A percentile compares a stretch with the other conserved stretches of the same genome.
Evolutionary conservation across 2,888 invertebrate genomes (phyloP).

Genomic region (Platycheirus rosarum): DNA sequence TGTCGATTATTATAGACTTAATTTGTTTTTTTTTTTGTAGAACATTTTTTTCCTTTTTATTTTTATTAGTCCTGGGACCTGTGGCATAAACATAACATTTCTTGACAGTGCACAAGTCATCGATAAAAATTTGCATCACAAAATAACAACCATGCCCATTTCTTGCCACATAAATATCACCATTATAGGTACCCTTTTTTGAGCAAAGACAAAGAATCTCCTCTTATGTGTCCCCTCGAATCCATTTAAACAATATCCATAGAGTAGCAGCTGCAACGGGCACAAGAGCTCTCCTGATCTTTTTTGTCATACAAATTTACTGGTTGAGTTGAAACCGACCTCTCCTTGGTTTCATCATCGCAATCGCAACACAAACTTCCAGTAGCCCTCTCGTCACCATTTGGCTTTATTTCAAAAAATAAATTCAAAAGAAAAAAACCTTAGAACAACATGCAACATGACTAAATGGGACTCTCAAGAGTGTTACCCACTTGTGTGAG

Average conservation of each 20-base stretch:
- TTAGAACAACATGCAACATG: slow-evolving; percentile 54
- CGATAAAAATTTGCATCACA: slow-evolving; percentile 11
- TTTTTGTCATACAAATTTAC: slow-evolving; percentile 33
- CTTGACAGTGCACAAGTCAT: slow-evolving; percentile 15
- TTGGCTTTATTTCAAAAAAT: slow-evolving; percentile 2
- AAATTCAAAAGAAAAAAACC: slow-evolving; percentile 13
- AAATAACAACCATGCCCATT: slow-evolving; percentile 25
- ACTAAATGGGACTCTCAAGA: slow-evolving; percentile 59
- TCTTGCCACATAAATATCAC: slow-evolving; percentile 13
- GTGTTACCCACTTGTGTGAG: slow-evolving; percentile 48
- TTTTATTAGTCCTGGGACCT: too few relatives aligned
- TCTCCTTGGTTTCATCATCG: slow-evolving; percentile 53
- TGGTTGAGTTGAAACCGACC: slow-evolving; percentile 21
- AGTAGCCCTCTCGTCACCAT: slow-evolving; percentile 31
- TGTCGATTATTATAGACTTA: too few relatives aligned
- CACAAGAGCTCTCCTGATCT: slow-evolving; percentile 14
- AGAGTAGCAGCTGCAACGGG: slow-evolving; percentile 28
- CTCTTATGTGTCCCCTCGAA: background rate
- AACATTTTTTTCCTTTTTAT: too few relatives aligned
- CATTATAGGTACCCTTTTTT: slow-evolving; percentile 16
- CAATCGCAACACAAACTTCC: slow-evolving; percentile 34
- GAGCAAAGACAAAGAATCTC: slow-evolving; percentile 6
- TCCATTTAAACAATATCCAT: slow-evolving; percentile 10
- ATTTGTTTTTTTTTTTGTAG: too few relatives aligned
- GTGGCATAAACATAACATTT: too few relatives aligned